Base-by-base conservation (phyloP, 2,113 vertebrate species). In the Sorex fumeus region DNA sequence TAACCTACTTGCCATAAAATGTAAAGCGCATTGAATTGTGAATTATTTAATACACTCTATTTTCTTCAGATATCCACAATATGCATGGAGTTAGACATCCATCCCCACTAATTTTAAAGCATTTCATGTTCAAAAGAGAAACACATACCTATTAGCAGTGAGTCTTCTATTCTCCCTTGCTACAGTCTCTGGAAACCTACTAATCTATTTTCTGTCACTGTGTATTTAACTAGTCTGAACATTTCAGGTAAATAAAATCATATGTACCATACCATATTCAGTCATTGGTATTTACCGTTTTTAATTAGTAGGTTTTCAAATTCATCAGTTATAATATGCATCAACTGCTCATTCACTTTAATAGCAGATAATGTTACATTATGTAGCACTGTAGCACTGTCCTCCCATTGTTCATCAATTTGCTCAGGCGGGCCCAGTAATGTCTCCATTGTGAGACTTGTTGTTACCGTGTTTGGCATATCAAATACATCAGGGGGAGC, bases 281-380 rank as follows among this genome's bases (percentile, higher is more conserved):
- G 57, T 21, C 57, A 60, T 60, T 60, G 57, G 57, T 21, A 60
- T 60, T 60, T 23, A 60, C 18, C 47, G 10, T 60, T 60, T 60
- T 60, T 60, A 6, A 19, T 60, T 60, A 60, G 57, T 19, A 53
- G 8, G 2, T 60, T 88, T 62, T 72, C 21, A 87, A 84, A 16
- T 45, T 84, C 32, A 50, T 74, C n/a, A 34, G 47, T 50, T 13
- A 50, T 50, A 50, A 80, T 18, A 34, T 43, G 28, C 7, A 27
- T 57, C 11, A 75, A 43, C 82, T 69, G 16, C 23, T 50, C 45
- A 36, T 43, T 92, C 16, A 6, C 64, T 79, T 53, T 76, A 32
- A 67, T 70, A 32, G n/a, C 66, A 74, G 71, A n/a, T 90, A 87
- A 71, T 81, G 77, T 15, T 77, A n/a, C 43, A 67, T 43, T 57